Evolutionary conservation across 2,888 invertebrate genomes (phyloP).

Genomic region (Noctua janthe): DNA sequence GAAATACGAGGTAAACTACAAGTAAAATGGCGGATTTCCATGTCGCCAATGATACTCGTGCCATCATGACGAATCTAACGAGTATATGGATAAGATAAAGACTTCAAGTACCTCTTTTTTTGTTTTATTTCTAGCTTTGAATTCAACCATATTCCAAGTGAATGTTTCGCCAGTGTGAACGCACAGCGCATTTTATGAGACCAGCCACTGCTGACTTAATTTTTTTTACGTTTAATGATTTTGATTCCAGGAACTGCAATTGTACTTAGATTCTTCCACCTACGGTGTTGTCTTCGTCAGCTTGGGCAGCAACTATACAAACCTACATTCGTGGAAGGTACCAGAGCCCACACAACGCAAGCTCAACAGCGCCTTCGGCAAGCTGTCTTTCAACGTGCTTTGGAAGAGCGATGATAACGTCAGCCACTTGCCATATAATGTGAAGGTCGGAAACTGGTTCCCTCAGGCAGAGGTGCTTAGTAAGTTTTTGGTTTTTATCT

Average conservation of each 20-base stretch:
- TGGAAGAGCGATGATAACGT: slow-evolving; percentile 29
- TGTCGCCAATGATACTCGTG: no score
- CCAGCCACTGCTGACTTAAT: neutral
- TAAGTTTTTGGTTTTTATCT: slow-evolving; percentile 13
- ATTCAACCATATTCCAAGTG: no score
- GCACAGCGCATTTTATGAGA: no score
- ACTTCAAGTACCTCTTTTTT: no score
- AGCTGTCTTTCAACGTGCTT: slow-evolving; percentile 31
- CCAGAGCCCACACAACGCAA: slow-evolving; percentile 21
- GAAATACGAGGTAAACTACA: no score
- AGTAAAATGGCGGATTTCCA: no score
- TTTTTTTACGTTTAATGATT: neutral
- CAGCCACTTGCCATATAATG: slow-evolving; percentile 22
- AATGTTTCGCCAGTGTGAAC: no score
- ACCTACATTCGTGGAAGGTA: slow-evolving; percentile 21
- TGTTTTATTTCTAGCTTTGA: no score
- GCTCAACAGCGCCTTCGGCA: slow-evolving; percentile 34
- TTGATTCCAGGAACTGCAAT: slow-evolving; percentile 32
- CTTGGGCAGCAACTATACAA: slow-evolving; percentile 18
- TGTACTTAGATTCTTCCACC: slow-evolving; percentile 20
- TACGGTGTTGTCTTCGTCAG: slow-evolving; percentile 38
- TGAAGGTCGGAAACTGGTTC: slow-evolving; percentile 45
- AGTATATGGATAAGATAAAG: no score
- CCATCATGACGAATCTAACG: no score
- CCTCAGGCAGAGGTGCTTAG: slow-evolving; percentile 49